These are phyloP conservation scores for Gymnocephalus cernua DNA, from an alignment of 2,113 vertebrate genomes.

Conservation along the genomic window DNA sequence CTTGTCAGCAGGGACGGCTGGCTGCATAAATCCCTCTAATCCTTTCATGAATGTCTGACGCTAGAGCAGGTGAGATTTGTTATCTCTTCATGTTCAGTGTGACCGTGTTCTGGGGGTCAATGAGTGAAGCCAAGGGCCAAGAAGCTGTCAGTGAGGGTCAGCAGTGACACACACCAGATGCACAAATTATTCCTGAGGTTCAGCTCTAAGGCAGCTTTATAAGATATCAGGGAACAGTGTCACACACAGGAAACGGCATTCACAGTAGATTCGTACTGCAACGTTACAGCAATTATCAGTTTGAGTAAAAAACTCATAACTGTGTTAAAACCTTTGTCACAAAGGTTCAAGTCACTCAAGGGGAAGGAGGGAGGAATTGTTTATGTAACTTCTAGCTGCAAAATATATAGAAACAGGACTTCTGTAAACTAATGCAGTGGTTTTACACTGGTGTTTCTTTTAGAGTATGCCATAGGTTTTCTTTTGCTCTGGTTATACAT, in stretches of 20 bases:
- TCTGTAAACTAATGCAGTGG: background rate
- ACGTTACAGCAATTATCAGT: background rate
- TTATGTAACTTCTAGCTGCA: background rate
- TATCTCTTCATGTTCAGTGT: conserved; percentile 19
- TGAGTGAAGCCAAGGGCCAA: conserved; percentile 35
- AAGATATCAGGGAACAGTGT: background rate
- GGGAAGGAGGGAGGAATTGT: background rate
- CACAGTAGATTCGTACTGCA: background rate
- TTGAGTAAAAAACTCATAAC: background rate
- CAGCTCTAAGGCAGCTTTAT: conserved; percentile 18
- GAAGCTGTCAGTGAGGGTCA: conserved; percentile 49
- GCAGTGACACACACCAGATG: conserved; percentile 45
- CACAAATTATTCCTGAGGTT: conserved; percentile 27
- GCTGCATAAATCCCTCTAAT: conserved; percentile 43
- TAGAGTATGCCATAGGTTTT: background rate
- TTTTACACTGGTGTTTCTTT: background rate
- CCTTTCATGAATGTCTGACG: conserved; percentile 8
- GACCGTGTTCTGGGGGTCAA: conserved; percentile 15
- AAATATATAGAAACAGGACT: background rate
- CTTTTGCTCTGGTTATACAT: background rate
- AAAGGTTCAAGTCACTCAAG: too few species aligned
- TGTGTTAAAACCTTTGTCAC: background rate
- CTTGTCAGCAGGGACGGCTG: background rate
- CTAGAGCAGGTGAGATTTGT: conserved; percentile 38
- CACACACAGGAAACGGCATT: background rate